These are phyloP conservation scores for Philonicus albiceps DNA, from an alignment of 2,888 invertebrate genomes.

Conservation along the genomic window DNA sequence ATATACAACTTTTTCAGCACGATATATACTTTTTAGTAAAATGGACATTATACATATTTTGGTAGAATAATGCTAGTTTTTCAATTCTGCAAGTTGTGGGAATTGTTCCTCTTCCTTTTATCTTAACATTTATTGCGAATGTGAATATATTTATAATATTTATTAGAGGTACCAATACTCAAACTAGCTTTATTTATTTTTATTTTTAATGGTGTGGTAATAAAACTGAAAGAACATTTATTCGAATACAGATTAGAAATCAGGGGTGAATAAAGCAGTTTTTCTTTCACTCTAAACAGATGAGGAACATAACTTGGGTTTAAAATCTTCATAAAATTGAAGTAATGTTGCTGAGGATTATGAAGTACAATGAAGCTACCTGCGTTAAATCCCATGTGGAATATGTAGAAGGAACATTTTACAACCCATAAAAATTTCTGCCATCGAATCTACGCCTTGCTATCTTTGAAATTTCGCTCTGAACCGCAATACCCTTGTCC, in stretches of 20 bases:
- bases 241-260: neutral
- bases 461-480: neutral
- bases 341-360: neutral
- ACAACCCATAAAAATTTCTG: neutral
- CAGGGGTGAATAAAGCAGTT: neutral
- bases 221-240: neutral
- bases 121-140: too few relatives aligned
- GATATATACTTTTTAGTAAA: too few relatives aligned
- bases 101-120: too few relatives aligned
- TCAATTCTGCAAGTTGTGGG: too few relatives aligned
- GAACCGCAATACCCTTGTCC: neutral
- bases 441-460: neutral
- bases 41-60: too few relatives aligned
- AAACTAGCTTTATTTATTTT: neutral
- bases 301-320: neutral
- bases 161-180: too few relatives aligned
- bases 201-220: neutral
- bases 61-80: too few relatives aligned
- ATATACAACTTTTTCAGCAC: too few relatives aligned
- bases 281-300: neutral
- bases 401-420: neutral
- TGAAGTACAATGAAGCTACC: neutral
- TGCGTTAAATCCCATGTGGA: neutral
- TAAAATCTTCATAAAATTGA: neutral
- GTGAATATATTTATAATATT: too few relatives aligned